These are phyloP conservation scores for Trypoxylon attenuatum DNA, from an alignment of 2,888 invertebrate species.

Conservation along the genomic window DNA sequence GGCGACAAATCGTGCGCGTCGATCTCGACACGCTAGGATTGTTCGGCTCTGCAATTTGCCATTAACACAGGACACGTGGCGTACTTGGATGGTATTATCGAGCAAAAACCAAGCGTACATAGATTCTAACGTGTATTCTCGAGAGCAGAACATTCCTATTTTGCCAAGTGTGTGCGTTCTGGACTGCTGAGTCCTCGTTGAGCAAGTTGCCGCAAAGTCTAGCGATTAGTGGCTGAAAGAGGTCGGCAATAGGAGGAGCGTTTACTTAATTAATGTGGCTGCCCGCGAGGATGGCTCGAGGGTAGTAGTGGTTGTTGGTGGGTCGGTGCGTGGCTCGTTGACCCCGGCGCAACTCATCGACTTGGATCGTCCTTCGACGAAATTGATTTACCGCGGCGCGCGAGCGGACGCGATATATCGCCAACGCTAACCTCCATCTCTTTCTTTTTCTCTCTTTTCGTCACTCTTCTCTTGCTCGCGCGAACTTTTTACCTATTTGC, in stretches of 20 bases:
- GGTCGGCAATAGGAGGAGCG: conserved; percentile 54
- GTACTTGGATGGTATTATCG: too few relatives aligned
- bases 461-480: conserved; percentile 5
- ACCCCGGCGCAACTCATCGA: conserved; percentile 49
- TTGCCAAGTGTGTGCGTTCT: too few relatives aligned
- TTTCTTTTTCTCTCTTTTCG: background rate
- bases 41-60: too few relatives aligned
- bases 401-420: background rate
- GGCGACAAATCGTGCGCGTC: too few relatives aligned
- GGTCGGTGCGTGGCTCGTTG: conserved; percentile 48
- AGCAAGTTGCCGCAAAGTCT: conserved; percentile 17
- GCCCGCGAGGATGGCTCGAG: conserved; percentile 19
- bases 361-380: conserved; percentile 45
- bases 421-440: conserved; percentile 1
- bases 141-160: too few relatives aligned
- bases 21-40: too few relatives aligned
- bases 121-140: too few relatives aligned
- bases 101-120: too few relatives aligned
- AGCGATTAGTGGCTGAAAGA: conserved; percentile 46
- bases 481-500: conserved; percentile 6
- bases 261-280: conserved; percentile 53
- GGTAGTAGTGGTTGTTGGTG: too few relatives aligned
- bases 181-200: background rate
- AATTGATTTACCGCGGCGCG: conserved; percentile 41
- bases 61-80: too few relatives aligned